Conservation (phyloP, 2,113 vertebrate genomes). For the Fulmarus glacialis region DNA sequence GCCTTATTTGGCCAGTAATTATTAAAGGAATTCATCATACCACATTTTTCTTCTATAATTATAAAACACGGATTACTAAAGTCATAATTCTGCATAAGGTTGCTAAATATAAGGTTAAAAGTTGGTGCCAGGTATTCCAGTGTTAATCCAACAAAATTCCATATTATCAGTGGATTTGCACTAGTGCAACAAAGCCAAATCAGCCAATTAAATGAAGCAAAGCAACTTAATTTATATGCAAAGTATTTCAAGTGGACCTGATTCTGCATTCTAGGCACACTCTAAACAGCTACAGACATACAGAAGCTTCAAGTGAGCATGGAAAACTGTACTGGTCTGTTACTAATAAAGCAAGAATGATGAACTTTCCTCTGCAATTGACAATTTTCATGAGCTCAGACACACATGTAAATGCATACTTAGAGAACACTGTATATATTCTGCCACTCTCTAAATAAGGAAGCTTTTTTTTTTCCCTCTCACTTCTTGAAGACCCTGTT, state of each 20-base stretch:
- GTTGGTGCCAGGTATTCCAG: background rate
- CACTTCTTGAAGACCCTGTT: background rate
- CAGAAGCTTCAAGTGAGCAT: constrained; percentile 5
- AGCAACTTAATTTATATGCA: constrained; percentile 33
- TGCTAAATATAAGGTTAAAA: background rate
- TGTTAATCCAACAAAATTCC: background rate
- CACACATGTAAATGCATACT: constrained; percentile 5
- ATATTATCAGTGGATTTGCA: background rate
- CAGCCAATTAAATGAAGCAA: constrained; percentile 34
- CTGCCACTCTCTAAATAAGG: constrained; percentile 59
- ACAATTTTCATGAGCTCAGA: constrained; percentile 62
- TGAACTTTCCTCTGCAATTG: constrained; percentile 56
- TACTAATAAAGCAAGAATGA: constrained; percentile 39
- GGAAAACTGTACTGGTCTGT: background rate
- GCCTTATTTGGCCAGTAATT: background rate
- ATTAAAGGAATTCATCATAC: background rate
- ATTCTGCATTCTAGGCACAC: constrained; percentile 33
- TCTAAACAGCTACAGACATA: constrained; percentile 9
- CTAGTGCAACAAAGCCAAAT: background rate
- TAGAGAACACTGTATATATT: constrained; percentile 5
- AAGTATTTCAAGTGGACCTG: constrained; percentile 28
- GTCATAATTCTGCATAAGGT: background rate
- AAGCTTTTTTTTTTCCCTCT: constrained; percentile 10
- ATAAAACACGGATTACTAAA: constrained; percentile 24
- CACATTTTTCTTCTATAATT: background rate